These are phyloP conservation scores for Zygaena filipendulae DNA, from an alignment of 2,888 invertebrate genomes.

Conservation along the genomic window DNA sequence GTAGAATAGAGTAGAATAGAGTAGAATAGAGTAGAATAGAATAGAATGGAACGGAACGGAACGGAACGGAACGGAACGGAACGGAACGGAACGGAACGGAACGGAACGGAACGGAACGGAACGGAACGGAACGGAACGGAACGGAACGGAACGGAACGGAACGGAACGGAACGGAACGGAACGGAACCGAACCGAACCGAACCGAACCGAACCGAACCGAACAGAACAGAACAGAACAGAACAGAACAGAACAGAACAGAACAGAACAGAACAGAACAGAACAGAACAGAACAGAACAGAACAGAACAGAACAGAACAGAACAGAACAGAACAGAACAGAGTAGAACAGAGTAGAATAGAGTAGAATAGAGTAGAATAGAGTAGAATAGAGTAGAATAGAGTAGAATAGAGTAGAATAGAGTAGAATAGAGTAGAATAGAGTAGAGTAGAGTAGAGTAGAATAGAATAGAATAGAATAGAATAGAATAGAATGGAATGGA, in stretches of 20 bases:
- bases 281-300: slow-evolving; percentile 1
- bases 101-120: not conserved
- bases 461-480: slow-evolving; percentile 3
- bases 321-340: slow-evolving; percentile 1
- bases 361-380: slow-evolving; percentile 1
- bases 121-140: no score
- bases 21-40: not conserved
- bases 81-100: not conserved
- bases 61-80: slow-evolving; percentile 1
- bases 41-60: not conserved
- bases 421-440: slow-evolving; percentile 2
- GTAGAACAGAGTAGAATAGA: not conserved
- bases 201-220: slow-evolving; percentile 11
- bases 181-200: slow-evolving; percentile 13
- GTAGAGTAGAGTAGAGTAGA: slow-evolving; percentile 2
- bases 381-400: slow-evolving; percentile 4
- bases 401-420: slow-evolving; percentile 1
- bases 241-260: no score
- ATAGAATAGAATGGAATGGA: slow-evolving; percentile 1
- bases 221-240: no score
- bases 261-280: no score
- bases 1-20: not conserved
- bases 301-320: slow-evolving; percentile 1
- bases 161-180: slow-evolving; percentile 12
- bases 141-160: no score